A percentile compares a stretch with the other conserved stretches of the same genome.
Evolutionary conservation across 2,113 vertebrate genomes (phyloP).

Genomic region (Synodontis membranacea): DNA sequence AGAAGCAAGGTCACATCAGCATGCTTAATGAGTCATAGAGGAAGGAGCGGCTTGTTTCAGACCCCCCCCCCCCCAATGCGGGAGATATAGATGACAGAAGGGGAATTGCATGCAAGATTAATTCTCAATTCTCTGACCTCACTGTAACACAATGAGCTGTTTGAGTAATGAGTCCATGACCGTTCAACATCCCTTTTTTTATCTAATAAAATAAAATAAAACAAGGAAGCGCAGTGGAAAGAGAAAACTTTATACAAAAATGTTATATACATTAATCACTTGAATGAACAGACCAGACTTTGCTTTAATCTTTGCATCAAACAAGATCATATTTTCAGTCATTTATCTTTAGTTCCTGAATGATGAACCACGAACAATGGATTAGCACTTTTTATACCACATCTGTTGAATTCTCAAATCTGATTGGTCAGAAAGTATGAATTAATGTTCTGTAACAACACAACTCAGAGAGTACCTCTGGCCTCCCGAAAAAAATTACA

Average conservation of each 20-base stretch:
- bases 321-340: not conserved
- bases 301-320: not conserved
- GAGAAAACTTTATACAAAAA: not conserved
- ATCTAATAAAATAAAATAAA: too few relatives aligned
- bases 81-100: constrained; percentile 7
- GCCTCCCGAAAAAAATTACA: not conserved
- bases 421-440: not conserved
- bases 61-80: not conserved
- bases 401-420: not conserved
- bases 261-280: not conserved
- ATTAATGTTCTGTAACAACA: not conserved
- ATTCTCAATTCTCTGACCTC: constrained; percentile 37
- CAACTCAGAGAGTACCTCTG: not conserved
- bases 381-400: not conserved
- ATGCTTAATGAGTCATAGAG: constrained; percentile 37
- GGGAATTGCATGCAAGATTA: constrained; percentile 32
- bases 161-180: constrained; percentile 7
- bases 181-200: not conserved
- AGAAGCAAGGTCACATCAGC: constrained; percentile 34
- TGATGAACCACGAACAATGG: not conserved
- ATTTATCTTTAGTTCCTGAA: not conserved
- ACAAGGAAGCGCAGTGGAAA: not conserved
- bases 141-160: constrained; percentile 27
- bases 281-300: not conserved
- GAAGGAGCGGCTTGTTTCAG: not conserved